Evolutionary conservation across 2,888 invertebrate genomes (phyloP).

Genomic region (Cyaniris semiargus): DNA sequence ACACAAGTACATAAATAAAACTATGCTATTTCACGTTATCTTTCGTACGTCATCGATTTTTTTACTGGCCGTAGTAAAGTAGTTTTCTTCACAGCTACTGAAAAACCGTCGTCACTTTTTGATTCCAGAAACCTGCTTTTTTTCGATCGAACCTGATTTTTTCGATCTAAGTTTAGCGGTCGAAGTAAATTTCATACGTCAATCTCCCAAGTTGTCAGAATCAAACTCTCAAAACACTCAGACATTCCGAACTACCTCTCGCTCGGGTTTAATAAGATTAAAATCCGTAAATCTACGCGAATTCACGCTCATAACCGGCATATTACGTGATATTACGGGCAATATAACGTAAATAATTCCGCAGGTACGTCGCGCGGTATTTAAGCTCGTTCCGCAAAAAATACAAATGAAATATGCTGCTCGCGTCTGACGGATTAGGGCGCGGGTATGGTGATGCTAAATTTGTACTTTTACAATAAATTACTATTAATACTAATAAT

Average conservation of each 20-base stretch:
- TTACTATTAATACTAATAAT: too few species aligned
- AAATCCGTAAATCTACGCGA: constrained; percentile 23
- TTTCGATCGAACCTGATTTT: too few species aligned
- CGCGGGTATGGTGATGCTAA: not conserved
- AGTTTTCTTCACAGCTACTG: too few species aligned
- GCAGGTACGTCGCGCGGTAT: constrained; percentile 22
- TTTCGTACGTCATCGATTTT: too few species aligned
- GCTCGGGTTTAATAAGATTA: constrained; percentile 17
- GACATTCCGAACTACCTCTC: constrained; percentile 1
- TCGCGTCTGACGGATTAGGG: constrained; percentile 8
- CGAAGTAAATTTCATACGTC: not conserved
- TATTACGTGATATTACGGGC: constrained; percentile 24
- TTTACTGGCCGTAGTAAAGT: too few species aligned
- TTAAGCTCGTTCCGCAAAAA: constrained; percentile 25
- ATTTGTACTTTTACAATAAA: not conserved
- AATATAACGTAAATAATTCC: constrained; percentile 20
- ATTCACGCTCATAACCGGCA: not conserved
- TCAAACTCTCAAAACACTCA: not conserved
- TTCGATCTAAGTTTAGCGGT: too few species aligned
- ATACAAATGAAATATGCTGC: constrained; percentile 22
- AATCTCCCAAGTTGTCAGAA: not conserved
- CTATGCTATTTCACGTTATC: too few species aligned
- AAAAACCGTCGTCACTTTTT: too few species aligned
- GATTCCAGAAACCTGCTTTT: too few species aligned
- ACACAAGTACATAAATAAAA: too few species aligned